Percentiles rank a stretch among this genome's conserved stretches.
phyloP scores from a whole-genome alignment of 2,797 vertebrate species.

The Lindbergichthys nudifrons region DNA sequence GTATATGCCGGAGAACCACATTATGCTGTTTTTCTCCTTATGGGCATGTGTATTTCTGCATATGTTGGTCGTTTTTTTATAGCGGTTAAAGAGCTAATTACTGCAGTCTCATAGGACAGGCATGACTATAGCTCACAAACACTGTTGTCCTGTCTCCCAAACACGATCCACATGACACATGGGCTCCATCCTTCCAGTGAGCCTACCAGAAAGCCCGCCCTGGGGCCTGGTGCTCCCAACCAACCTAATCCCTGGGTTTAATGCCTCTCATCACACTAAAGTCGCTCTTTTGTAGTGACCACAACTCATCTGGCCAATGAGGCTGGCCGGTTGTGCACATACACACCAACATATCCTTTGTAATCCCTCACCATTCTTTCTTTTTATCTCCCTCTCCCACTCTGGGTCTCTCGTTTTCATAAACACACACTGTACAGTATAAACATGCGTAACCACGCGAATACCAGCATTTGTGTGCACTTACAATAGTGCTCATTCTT shows the following conservation, averaged over 20 bases:
- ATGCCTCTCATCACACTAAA: constrained; percentile 74
- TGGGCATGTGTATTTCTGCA: background rate
- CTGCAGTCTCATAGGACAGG: constrained; percentile 23
- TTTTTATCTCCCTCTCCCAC: constrained; percentile 48
- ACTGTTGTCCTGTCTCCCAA: constrained; percentile 46
- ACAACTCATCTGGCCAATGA: constrained; percentile 76
- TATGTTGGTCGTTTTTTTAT: constrained; percentile 24
- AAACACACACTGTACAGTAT: constrained; percentile 56
- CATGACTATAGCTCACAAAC: constrained; percentile 46
- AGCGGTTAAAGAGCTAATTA: constrained; percentile 33
- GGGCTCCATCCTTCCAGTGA: constrained; percentile 49
- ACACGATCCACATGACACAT: constrained; percentile 69
- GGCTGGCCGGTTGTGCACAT: constrained; percentile 40
- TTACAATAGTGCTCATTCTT: constrained; percentile 50
- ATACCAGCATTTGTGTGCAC: constrained; percentile 48
- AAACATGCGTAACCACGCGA: constrained; percentile 48
- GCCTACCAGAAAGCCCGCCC: constrained; percentile 56
- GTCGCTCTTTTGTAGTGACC: constrained; percentile 79
- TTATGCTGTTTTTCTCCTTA: background rate
- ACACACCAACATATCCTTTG: constrained; percentile 53
- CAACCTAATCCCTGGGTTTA: constrained; percentile 78
- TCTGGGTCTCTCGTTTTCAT: constrained; percentile 52
- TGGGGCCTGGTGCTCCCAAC: constrained; percentile 59
- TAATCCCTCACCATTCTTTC: constrained; percentile 60
- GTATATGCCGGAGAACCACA: background rate